Evolutionary conservation across 2,797 vertebrate species (phyloP).

Genomic region (Scolopax rusticola): DNA sequence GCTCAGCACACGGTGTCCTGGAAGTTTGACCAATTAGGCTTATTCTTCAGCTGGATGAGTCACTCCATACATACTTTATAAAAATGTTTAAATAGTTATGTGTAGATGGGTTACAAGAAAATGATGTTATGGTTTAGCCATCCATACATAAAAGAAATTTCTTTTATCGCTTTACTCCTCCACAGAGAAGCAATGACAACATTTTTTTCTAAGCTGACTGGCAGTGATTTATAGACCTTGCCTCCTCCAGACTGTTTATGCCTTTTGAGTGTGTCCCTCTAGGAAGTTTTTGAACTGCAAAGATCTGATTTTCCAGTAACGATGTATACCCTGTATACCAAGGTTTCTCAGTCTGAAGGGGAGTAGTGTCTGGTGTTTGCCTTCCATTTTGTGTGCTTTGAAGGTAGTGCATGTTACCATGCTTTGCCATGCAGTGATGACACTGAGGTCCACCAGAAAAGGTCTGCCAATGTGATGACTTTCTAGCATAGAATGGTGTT

Average conservation of each 20-base stretch:
- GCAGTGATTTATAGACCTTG: slow-evolving; percentile 19
- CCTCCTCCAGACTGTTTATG: not conserved
- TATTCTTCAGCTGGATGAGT: slow-evolving; percentile 62
- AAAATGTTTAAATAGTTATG: slow-evolving; percentile 26
- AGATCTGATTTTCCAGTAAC: not conserved
- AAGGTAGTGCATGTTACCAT: not conserved
- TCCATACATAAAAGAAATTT: slow-evolving; percentile 24
- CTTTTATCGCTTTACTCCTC: not conserved
- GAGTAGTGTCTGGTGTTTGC: not conserved
- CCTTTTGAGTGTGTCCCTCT: not conserved
- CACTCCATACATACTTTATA: slow-evolving; percentile 56
- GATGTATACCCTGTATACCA: not conserved
- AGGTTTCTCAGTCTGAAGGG: not conserved
- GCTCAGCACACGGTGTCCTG: slow-evolving; percentile 66
- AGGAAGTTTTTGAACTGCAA: not conserved
- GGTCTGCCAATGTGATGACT: not conserved
- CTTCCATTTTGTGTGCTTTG: not conserved
- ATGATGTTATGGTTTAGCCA: slow-evolving; percentile 19
- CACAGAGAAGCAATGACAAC: slow-evolving; percentile 27
- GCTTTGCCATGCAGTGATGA: not conserved
- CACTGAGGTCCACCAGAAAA: not conserved
- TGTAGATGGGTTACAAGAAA: slow-evolving; percentile 53
- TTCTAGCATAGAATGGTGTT: not conserved
- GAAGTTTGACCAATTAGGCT: slow-evolving; percentile 70
- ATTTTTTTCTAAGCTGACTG: slow-evolving; percentile 29